These are phyloP conservation scores for Lepus timidus DNA, from an alignment of 2,113 vertebrate species.

Conservation along the genomic window DNA sequence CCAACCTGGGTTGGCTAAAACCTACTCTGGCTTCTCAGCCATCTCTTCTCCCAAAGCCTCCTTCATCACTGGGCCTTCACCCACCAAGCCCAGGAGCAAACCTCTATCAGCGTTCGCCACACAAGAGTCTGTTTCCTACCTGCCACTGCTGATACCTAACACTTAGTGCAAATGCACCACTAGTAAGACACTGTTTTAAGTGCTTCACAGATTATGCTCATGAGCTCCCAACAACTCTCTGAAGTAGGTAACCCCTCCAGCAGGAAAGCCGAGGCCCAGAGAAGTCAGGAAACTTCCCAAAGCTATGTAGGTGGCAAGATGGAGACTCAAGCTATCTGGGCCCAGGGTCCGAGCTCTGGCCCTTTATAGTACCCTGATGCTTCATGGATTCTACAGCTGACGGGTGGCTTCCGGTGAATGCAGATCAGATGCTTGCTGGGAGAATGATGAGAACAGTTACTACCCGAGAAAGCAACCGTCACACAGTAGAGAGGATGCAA, in stretches of 20 bases:
- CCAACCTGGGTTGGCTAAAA: not conserved
- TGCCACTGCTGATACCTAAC: not conserved
- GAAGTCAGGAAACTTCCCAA: not conserved
- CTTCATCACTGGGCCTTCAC: not conserved
- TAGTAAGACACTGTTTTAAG: not conserved
- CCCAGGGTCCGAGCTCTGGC: not conserved
- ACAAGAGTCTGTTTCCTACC: not conserved
- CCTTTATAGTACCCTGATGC: not conserved
- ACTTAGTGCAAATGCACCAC: fast-evolving
- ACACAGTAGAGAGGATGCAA: not conserved
- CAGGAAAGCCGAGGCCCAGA: not conserved
- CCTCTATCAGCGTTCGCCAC: not conserved
- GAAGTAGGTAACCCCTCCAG: not conserved
- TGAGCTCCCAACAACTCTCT: not conserved
- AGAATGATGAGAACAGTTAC: not conserved
- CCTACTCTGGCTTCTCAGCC: not conserved
- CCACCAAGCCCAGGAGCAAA: not conserved
- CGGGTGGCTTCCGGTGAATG: not conserved
- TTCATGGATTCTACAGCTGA: not conserved
- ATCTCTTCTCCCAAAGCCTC: not conserved
- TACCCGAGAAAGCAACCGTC: not conserved
- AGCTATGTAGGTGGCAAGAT: not conserved
- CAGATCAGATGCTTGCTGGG: not conserved
- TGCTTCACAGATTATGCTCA: not conserved
- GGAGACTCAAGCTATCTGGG: not conserved